Base-by-base conservation (phyloP, 1,140 invertebrate species). In the Cryptotermes secundus region DNA sequence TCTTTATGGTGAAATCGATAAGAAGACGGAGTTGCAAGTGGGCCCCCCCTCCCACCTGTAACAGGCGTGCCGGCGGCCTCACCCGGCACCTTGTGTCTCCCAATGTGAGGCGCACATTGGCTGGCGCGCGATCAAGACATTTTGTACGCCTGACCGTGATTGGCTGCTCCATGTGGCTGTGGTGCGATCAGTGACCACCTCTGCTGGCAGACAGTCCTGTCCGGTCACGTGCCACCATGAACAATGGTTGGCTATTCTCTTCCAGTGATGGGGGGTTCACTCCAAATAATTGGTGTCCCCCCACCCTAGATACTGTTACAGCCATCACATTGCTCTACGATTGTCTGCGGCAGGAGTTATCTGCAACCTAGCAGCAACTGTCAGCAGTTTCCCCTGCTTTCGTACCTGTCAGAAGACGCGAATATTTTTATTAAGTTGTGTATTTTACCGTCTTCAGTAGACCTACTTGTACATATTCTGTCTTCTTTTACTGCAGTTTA, bases 211-310 rank as follows among this genome's bases (percentile, higher is more conserved):
- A n/a, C 59, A 31, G 16, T 72, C 59, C n/a, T 26, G 4, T 72
- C 14, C 59, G n/a, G 59, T 72, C 59, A 72, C 59, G 59, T 72
- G 59, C 7, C n/a, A 9, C n/a, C 26, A n/a, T 31, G 59, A 72
- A 72, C 59, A 72, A 72, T 72, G 59, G 59, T 72, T 72, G 59
- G 26, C 59, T 72, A 72, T 31, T 72, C 59, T 72, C 59, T 10
- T 72, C 59, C 2, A 9, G 9, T 31, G 59, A 72, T 72, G 59
- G 59, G 59, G 31, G 59, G 59, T 9, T n/a, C 59, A 72, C 26
- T 72, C 59, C 59, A 16, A n/a, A 72, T 31, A 72, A 59, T 59
- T 59, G 53, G 53, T 12, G 12, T 59, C 19, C 6, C 59, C n/a
- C 59, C 26, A n/a, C 59, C 59, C n/a, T 38, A 38, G n/a, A n/a